Evolutionary conservation across 2,113 vertebrate species (phyloP), one percentile per base, ranked within the genome.

Genomic region (Gadus chalcogrammus): DNA sequence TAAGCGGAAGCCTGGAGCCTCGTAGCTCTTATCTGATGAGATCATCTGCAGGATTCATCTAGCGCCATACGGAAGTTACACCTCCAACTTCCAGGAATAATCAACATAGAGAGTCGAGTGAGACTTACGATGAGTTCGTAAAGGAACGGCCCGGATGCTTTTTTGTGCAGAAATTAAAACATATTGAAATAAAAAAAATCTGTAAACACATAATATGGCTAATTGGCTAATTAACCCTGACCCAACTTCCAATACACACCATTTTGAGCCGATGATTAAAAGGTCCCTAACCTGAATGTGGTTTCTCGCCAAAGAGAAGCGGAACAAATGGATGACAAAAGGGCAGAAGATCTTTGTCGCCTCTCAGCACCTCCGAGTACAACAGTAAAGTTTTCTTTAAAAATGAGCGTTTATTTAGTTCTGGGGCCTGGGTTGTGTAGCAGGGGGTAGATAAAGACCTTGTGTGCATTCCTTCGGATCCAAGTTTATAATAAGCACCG

Each of bases 11-110:
- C 38, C 31, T 65, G 71, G 78, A 53, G 73, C 72, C 79, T 85
- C 75, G 80, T 75, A 74, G 81, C 61, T 80, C 82, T 87, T 84
- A 88, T 87, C 82, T 79, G 17, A 79, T 24, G 17, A 84, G 79
- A 89, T 84, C 65, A 88, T 89, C 88, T 78, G 13, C 59, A 24
- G 53, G 60, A 65, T 80, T 74, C 71, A 71, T 72, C 75, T 82
- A 81, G 60, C 77, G 78, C 66, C 83, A 72, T 62, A 64, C 68
- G 71, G 70, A 73, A 72, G 82, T 67, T 27, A 27, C 77, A 87
- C 83, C 78, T 81, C 76, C 72, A 71, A 75, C 76, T 82, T 67
- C 58, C 59, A 28, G 72, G 61, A 62, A 68, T 69, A 38, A 60
- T 63, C 27, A 61, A 15, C 31, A 18, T 3, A 70, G 70, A 55